Percentiles rank a stretch among this genome's conserved stretches.
Conservation (phyloP, 2,113 vertebrate species). For the Prolemur simus region DNA sequence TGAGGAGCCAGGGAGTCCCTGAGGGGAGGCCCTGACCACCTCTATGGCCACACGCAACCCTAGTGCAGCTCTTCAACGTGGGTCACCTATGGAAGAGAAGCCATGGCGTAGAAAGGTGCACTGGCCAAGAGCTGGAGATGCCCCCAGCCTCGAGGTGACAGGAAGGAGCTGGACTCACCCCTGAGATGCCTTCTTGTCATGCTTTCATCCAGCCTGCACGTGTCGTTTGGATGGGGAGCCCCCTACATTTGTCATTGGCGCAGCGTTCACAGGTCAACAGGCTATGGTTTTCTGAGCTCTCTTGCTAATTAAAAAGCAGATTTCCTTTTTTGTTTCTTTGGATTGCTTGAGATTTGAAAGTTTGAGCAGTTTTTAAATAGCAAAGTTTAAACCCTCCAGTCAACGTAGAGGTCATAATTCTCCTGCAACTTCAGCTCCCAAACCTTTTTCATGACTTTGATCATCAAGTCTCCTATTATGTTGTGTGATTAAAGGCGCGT, state of each 20-base stretch:
- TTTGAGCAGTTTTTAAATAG: conserved; percentile 58
- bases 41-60: background rate
- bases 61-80: background rate
- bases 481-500: conserved; percentile 75
- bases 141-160: background rate
- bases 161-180: background rate
- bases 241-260: background rate
- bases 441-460: conserved; percentile 58
- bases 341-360: conserved; percentile 60
- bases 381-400: conserved; percentile 61
- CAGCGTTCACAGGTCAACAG: background rate
- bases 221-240: background rate
- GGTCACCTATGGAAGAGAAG: background rate
- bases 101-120: background rate
- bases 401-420: conserved; percentile 59
- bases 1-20: background rate
- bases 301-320: conserved; percentile 26
- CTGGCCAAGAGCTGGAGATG: background rate
- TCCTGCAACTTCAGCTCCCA: background rate
- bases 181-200: background rate
- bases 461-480: conserved; percentile 49
- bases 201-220: background rate
- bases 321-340: conserved; percentile 30
- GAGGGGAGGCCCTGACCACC: background rate
- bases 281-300: background rate